A percentile compares a stretch with the other conserved stretches of the same genome.
Evolutionary conservation across 2,797 vertebrate species (phyloP).

Genomic region (Thunnus albacares): DNA sequence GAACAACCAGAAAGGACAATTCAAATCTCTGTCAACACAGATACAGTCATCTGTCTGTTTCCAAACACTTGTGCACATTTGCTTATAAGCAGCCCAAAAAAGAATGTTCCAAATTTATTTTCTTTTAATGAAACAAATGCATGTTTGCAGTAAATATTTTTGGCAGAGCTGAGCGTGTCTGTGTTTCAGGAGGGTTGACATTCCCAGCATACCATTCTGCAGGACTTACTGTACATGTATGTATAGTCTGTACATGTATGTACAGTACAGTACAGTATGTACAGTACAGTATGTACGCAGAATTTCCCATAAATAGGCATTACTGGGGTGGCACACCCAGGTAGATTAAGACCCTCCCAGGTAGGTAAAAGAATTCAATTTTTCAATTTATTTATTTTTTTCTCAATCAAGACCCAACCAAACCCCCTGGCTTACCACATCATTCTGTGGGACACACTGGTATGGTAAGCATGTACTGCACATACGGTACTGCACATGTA

Average conservation of each 20-base stretch:
- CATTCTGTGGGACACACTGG: too few species aligned
- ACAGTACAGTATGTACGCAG: too few species aligned
- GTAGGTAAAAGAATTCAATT: too few species aligned
- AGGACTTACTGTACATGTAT: background rate
- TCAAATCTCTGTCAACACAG: background rate
- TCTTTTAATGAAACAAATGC: background rate
- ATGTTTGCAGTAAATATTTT: background rate
- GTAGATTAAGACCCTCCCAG: too few species aligned
- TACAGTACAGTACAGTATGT: too few species aligned
- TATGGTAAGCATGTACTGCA: background rate
- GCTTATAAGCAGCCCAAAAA: background rate
- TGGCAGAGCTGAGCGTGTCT: background rate
- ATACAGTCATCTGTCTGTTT: background rate
- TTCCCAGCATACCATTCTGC: constrained; percentile 25
- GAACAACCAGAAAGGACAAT: background rate
- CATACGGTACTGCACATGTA: background rate
- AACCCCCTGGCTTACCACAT: too few species aligned
- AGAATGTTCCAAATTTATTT: background rate
- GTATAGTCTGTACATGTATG: background rate
- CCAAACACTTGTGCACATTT: background rate
- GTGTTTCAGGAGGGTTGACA: background rate
- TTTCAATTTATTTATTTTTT: too few species aligned
- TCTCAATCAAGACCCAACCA: too few species aligned
- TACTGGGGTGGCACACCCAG: too few species aligned
- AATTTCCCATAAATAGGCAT: too few species aligned